phyloP scores from a whole-genome alignment of 2,888 invertebrate genomes.

The Dione juno region DNA sequence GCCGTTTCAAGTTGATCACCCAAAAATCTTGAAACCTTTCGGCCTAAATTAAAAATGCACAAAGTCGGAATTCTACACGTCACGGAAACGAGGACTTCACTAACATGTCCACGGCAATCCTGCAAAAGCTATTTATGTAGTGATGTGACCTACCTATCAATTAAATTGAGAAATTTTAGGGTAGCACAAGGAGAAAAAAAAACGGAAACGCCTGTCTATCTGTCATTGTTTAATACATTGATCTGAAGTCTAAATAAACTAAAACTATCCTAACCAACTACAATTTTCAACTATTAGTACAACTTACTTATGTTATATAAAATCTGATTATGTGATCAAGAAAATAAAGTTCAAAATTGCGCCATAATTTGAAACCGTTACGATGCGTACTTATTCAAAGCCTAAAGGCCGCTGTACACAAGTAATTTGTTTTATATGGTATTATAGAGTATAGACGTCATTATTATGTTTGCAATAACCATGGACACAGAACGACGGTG shows the following conservation, averaged over 20 bases:
- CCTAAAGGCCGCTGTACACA: neutral
- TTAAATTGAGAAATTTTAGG: neutral
- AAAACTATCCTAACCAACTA: too few relatives aligned
- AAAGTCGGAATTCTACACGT: conserved; percentile 1
- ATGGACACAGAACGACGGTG: neutral
- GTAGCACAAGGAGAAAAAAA: too few relatives aligned
- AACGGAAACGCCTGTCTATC: too few relatives aligned
- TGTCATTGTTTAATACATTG: too few relatives aligned
- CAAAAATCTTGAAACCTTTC: conserved; percentile 18
- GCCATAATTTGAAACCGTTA: conserved; percentile 1
- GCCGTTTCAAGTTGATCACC: conserved; percentile 6
- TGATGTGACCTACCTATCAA: neutral
- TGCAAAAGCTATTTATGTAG: neutral
- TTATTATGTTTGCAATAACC: neutral
- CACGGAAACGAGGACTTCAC: neutral
- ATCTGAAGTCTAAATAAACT: too few relatives aligned
- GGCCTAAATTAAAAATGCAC: conserved; percentile 13
- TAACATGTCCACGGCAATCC: neutral
- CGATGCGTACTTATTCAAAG: neutral
- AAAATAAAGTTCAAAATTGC: neutral
- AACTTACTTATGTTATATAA: too few relatives aligned
- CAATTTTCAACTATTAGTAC: too few relatives aligned
- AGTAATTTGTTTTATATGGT: neutral
- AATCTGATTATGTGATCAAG: too few relatives aligned
- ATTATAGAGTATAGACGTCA: neutral